These are phyloP conservation scores for Polyommatus iphigenia DNA, from an alignment of 2,888 invertebrate species.

Conservation along the genomic window DNA sequence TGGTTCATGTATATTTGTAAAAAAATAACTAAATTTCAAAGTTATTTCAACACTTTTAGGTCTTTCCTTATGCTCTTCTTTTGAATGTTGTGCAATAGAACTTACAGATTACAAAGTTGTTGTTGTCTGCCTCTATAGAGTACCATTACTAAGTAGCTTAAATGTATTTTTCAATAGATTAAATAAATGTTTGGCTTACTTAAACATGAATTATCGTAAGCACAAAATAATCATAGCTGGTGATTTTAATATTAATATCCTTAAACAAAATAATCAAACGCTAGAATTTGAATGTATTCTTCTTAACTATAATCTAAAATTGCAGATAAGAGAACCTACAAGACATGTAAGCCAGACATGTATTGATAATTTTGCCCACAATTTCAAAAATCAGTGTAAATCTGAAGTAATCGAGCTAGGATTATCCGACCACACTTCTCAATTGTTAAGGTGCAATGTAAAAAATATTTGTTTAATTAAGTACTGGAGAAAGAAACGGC, in stretches of 20 bases:
- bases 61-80: background rate
- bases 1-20: background rate
- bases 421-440: conserved; percentile 7
- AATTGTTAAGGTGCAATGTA: background rate
- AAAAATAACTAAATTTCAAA: background rate
- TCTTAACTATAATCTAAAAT: too few relatives aligned
- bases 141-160: background rate
- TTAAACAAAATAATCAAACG: too few relatives aligned
- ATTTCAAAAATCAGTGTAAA: conserved; percentile 5
- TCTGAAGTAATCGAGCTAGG: conserved; percentile 1
- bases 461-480: conserved; percentile 1
- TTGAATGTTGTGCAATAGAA: background rate
- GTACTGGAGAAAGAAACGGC: background rate
- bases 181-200: background rate
- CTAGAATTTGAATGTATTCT: too few relatives aligned
- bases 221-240: background rate
- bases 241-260: background rate
- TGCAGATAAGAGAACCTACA: too few relatives aligned
- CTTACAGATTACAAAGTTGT: conserved; percentile 5
- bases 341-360: too few relatives aligned
- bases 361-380: conserved; percentile 8
- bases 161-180: background rate
- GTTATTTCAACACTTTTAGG: background rate
- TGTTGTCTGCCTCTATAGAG: background rate
- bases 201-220: background rate